phyloP scores from a whole-genome alignment of 2,113 vertebrate species.

The Acrocephalus arundinaceus region DNA sequence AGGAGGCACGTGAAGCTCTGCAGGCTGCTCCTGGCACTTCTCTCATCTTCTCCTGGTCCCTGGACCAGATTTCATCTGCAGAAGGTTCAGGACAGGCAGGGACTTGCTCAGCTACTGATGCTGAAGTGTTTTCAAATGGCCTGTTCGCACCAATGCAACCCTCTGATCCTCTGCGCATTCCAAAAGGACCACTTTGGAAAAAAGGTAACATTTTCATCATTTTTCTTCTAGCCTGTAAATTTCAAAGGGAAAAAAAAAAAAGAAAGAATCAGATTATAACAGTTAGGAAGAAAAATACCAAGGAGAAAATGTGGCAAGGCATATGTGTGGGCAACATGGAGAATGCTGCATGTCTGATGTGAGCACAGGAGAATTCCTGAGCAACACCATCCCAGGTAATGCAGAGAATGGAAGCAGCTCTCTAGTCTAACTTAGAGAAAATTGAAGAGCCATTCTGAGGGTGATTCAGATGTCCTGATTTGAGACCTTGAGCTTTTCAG shows the following conservation, averaged over 20 bases:
- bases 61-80: background rate
- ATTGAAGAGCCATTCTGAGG: background rate
- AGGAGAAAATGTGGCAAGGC: background rate
- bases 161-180: background rate
- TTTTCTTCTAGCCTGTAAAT: conserved; percentile 47
- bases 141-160: background rate
- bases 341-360: fast-evolving
- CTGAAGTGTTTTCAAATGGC: background rate
- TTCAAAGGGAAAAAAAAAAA: background rate
- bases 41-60: background rate
- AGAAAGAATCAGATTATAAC: background rate
- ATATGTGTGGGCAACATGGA: background rate
- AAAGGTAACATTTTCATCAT: conserved; percentile 65
- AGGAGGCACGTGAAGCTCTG: conserved; percentile 18
- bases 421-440: background rate
- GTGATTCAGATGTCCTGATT: background rate
- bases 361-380: background rate
- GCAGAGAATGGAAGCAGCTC: background rate
- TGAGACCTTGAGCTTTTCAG: background rate
- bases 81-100: conserved; percentile 3
- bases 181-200: conserved; percentile 43
- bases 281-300: background rate
- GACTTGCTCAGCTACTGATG: background rate
- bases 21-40: background rate
- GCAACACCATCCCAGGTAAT: background rate